Evolutionary conservation across 2,888 invertebrate species (phyloP), one percentile per base, ranked within the genome.

Genomic region (Dynastes maya): DNA sequence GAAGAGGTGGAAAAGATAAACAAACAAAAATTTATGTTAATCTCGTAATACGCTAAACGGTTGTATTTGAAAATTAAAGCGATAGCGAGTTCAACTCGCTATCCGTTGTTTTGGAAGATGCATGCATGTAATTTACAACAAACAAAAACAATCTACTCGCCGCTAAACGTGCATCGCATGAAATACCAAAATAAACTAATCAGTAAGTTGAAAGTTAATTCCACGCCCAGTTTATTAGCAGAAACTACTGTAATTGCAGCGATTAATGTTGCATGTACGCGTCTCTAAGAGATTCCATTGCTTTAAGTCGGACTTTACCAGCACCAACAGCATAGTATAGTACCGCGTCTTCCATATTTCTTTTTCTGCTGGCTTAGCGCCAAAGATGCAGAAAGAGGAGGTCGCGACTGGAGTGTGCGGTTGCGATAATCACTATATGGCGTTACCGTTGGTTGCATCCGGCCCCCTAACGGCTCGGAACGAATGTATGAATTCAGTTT

Each of bases 401-500:
- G 63, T 32, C 63, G 63, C 63, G 63, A 63, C 32, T 37, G 9
- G 63, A 63, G 29, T 63, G 65, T 67, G 40, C 51, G 51, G 63
- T 27, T 27, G 68, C 68, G 68, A 68, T 40, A 68, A 68, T 68
- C 68, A 29, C 68, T 68, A 51, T 27, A 51, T 68, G 53, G 68
- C 27, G 51, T 68, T 68, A 51, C 51, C 68, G 53, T 68, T 68
- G 68, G 68, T 51, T 68, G 68, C 68, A 68, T 29, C 29, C 27
- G 22, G 16, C 68, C 68, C 68, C 68, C 51, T 22, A 67, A 53
- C 51, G 68, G 68, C 40, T 29, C 22, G 16, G 11, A 68, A 5
- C 29, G 68, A 68, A 68, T 68, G 49, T 51, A 68, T 68, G 68
- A 68, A 68, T 68, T 68, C 68, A 68, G 68, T 68, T 68, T 68